Evolutionary conservation across 2,888 invertebrate genomes (phyloP).

Genomic region (Phlogophora meticulosa): DNA sequence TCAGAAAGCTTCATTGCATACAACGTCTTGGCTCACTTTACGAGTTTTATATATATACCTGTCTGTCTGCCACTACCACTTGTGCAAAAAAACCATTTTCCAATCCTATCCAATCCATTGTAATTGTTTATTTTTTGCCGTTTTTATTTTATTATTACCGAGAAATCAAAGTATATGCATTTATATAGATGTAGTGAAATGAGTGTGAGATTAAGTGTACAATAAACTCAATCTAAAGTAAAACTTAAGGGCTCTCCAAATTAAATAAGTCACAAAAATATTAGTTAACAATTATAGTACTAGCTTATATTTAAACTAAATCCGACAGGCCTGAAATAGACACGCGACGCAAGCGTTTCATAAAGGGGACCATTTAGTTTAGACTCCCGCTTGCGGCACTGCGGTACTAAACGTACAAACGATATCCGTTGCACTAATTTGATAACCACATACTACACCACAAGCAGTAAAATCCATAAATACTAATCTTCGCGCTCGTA

Average conservation of each 20-base stretch:
- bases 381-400: conserved; percentile 15
- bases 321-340: conserved; percentile 14
- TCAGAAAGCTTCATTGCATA: not conserved
- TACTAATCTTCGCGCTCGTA: conserved; percentile 65
- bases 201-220: too few relatives aligned
- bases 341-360: conserved; percentile 12
- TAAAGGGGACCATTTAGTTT: conserved; percentile 18
- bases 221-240: not conserved
- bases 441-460: conserved; percentile 67
- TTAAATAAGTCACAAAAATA: conserved; percentile 2
- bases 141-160: not conserved
- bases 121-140: not conserved
- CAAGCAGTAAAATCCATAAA: conserved; percentile 69
- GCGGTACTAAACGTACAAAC: conserved; percentile 55
- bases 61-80: not conserved
- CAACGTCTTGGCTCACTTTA: not conserved
- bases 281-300: conserved; percentile 2
- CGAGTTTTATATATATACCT: conserved; percentile 22
- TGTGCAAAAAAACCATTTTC: conserved; percentile 7
- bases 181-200: not conserved
- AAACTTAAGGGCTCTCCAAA: not conserved
- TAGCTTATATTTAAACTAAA: conserved; percentile 11
- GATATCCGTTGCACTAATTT: conserved; percentile 65
- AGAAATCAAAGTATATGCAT: not conserved
- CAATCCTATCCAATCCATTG: not conserved